Evolutionary conservation across 2,888 invertebrate species (phyloP), one percentile per base, ranked within the genome.

Genomic region (Acleris sparsana): DNA sequence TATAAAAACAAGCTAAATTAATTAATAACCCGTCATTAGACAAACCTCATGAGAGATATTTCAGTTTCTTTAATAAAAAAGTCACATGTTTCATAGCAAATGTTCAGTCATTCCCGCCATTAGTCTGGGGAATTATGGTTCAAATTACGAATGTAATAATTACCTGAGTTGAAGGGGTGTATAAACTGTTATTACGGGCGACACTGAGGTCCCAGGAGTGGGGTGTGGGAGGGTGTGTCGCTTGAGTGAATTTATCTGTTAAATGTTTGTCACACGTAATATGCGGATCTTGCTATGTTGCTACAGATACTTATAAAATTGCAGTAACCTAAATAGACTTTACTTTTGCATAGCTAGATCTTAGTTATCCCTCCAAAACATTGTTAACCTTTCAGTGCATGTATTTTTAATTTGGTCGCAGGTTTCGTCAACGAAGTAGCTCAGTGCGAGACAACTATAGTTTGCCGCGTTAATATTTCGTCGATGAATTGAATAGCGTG

Each of bases 161-260:
- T 46, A 52, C 25, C 9, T n/a, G 25, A 49, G 18, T 22, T 16
- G 11, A 25, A n/a, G 33, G 43, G 20, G 44, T 52, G 17, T 64
- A 48, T 53, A 60, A 52, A 25, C 16, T 43, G 29, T 52, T 39
- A 52, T 57, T 61, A 61, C 18, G 18, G 44, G 51, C 65, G 55
- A 61, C 65, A 65, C 39, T 61, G 18, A 56, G 33, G 55, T 57
- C 66, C 66, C 62, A 3, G 13, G 62, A 57, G 66, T 22, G 53
- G 43, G 33, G 64, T 25, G 57, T 49, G 49, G 22, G 46, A 48
- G 13, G 65, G 65, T 52, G 65, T 51, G 65, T 55, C 55, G 16
- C 16, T 33, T 22, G n/a, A 39, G 20, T 25, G 16, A 63, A 63
- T 43, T 48, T 56, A 25, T 48, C 49, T 63, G 62, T 56, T 53